Evolutionary conservation across 2,113 vertebrate genomes (phyloP), one percentile per base, ranked within the genome.

Genomic region (Oplegnathus fasciatus): DNA sequence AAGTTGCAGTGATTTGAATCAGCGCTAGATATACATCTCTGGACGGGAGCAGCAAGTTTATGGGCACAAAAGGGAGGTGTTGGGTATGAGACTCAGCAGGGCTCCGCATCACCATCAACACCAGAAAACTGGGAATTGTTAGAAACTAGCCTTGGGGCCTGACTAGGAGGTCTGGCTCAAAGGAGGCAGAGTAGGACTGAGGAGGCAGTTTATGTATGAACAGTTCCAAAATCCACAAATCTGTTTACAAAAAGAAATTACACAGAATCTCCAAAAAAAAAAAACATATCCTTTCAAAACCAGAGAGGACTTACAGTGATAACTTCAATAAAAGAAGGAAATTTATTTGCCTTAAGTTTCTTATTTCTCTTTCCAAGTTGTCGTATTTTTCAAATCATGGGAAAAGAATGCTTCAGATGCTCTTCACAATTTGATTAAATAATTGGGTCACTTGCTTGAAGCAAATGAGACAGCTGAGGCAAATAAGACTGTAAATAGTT

Each of bases 121-220:
- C 46, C 78, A 84, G 46, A 60, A 44, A 73, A 86, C 61, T 82
- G 65, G 32, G 55, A 75, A 79, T 52, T 69, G 61, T 79, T 81
- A 81, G 28, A 77, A 75, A 65, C 24, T 37, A 65, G 75, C 75
- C 66, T 78, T 52, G 26, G 54, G 83, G 58, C 28, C 81, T 75
- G 65, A 79, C 73, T 75, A 52, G 76, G 80, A 87, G 87, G 70
- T 87, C 62, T 70, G 58, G 75, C 74, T 74, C 64, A 58, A 40
- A 34, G 48, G 48, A 68, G 40, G 50, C 0, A 1, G 30, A 72
- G 28, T 0, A 58, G 20, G 52, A 26, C 71, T n/a, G 48, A 74
- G 44, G 57, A 74, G 50, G 40, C 65, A 9, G 22, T 71, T 78
- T 66, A 78, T 80, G 44, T 57, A 75, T n/a, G 48, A 65, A 84